A percentile compares a stretch with the other conserved stretches of the same genome.
Evolutionary conservation across 2,113 vertebrate species (phyloP).

Genomic region (Lamprotornis superbus): DNA sequence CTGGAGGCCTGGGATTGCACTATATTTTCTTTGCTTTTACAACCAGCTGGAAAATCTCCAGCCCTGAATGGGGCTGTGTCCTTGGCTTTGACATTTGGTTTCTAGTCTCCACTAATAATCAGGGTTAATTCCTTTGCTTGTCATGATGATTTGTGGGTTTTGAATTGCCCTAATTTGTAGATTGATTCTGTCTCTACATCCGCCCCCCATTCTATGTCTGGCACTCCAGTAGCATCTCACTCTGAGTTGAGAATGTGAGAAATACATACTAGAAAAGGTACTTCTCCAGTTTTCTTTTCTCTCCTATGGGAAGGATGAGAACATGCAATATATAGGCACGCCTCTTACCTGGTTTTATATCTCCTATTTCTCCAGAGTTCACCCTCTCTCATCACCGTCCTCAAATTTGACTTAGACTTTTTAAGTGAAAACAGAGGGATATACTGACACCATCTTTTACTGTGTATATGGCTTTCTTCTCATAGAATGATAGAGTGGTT

Average conservation of each 20-base stretch:
- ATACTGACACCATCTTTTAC: not conserved
- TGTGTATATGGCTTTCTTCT: not conserved
- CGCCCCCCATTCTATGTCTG: not conserved
- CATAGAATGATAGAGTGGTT: not conserved
- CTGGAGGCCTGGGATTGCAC: slow-evolving; percentile 39
- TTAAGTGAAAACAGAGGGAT: not conserved
- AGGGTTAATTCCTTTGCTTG: slow-evolving; percentile 47
- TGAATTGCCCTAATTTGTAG: slow-evolving; percentile 31
- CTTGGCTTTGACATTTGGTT: slow-evolving; percentile 54
- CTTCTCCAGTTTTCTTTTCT: not conserved
- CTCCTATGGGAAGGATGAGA: not conserved
- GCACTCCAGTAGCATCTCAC: not conserved
- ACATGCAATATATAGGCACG: rapidly evolving
- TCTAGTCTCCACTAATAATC: slow-evolving; percentile 35
- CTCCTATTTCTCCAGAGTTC: not conserved
- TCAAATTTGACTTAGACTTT: not conserved
- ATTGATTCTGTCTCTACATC: not conserved
- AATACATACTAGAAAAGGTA: not conserved
- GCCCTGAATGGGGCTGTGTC: not conserved
- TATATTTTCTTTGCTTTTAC: slow-evolving; percentile 35
- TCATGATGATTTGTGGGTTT: not conserved
- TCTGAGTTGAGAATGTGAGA: not conserved
- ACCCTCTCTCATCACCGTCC: not conserved
- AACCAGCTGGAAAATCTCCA: slow-evolving; percentile 28
- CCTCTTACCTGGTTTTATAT: not conserved